These are phyloP conservation scores for Nannospalax galili DNA, from an alignment of 2,113 vertebrate species.

Conservation along the genomic window DNA sequence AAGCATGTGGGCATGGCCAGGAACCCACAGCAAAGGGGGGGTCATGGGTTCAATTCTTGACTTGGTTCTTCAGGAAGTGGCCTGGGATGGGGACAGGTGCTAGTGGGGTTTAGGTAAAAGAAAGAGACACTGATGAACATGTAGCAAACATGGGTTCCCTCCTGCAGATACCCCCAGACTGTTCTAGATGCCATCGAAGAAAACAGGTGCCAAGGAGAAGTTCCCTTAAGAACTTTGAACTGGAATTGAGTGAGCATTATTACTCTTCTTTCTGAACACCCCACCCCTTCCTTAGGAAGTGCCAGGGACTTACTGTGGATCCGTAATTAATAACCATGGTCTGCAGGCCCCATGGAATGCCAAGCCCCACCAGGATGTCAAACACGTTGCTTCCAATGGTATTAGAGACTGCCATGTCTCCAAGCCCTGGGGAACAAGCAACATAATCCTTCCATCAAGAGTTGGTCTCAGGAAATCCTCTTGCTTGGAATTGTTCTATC, in stretches of 20 bases:
- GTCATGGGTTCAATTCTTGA: neutral
- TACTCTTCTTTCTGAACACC: rapidly evolving
- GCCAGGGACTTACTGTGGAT: slow-evolving; percentile 88
- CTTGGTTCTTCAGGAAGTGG: neutral
- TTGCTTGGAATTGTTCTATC: neutral
- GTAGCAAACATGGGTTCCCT: neutral
- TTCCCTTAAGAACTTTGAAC: neutral
- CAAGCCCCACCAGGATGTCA: slow-evolving; percentile 97
- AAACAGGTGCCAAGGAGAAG: neutral
- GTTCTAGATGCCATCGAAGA: neutral
- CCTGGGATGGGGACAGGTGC: rapidly evolving
- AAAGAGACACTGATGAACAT: rapidly evolving
- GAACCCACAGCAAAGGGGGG: neutral
- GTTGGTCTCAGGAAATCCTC: neutral
- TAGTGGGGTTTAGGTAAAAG: rapidly evolving
- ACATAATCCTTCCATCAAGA: neutral
- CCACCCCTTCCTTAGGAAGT: rapidly evolving
- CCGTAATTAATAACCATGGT: slow-evolving; percentile 94
- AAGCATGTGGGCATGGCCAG: rapidly evolving
- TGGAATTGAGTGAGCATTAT: neutral
- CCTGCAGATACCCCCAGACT: neutral
- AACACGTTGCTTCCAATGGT: slow-evolving; percentile 98
- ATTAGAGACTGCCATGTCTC: slow-evolving; percentile 99
- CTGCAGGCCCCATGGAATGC: slow-evolving; percentile 96
- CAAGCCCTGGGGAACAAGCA: slow-evolving; percentile 86